Percentiles rank a stretch among this genome's conserved stretches.
phyloP scores from a whole-genome alignment of 2,888 invertebrate species.

The Caenorhabditis uteleia region DNA sequence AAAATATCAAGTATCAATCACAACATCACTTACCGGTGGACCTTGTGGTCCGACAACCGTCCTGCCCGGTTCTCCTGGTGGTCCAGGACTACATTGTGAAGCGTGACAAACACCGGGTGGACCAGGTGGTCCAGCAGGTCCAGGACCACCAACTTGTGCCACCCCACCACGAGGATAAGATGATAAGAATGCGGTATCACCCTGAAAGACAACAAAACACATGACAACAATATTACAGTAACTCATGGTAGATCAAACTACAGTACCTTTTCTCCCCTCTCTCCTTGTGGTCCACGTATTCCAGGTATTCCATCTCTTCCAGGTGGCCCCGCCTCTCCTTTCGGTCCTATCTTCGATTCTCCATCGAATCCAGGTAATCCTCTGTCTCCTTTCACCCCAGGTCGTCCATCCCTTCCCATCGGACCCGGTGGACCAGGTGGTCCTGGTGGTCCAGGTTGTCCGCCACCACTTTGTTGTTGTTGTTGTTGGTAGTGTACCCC shows the following conservation, averaged over 20 bases:
- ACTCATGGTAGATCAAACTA: background rate
- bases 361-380: conserved; percentile 69
- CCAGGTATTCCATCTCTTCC: conserved; percentile 65
- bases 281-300: conserved; percentile 53
- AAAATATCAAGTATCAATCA: background rate
- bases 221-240: conserved; percentile 1
- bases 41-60: conserved; percentile 42
- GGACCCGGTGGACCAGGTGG: conserved; percentile 52
- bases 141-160: no score
- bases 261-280: conserved; percentile 61
- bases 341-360: conserved; percentile 67
- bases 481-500: conserved; percentile 13
- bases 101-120: conserved; percentile 31
- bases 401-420: conserved; percentile 49
- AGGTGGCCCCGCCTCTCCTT: conserved; percentile 62
- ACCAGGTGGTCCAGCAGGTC: conserved; percentile 37
- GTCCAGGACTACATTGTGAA: conserved; percentile 30
- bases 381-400: conserved; percentile 62
- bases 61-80: conserved; percentile 33
- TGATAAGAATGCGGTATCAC: conserved; percentile 30
- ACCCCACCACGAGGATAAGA: conserved; percentile 16
- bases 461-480: conserved; percentile 1
- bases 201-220: conserved; percentile 16
- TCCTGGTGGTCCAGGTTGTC: conserved; percentile 59
- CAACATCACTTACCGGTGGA: conserved; percentile 39